Percentiles rank a stretch among this genome's conserved stretches.
phyloP scores from a whole-genome alignment of 2,888 invertebrate species.

The Andricus curvator region DNA sequence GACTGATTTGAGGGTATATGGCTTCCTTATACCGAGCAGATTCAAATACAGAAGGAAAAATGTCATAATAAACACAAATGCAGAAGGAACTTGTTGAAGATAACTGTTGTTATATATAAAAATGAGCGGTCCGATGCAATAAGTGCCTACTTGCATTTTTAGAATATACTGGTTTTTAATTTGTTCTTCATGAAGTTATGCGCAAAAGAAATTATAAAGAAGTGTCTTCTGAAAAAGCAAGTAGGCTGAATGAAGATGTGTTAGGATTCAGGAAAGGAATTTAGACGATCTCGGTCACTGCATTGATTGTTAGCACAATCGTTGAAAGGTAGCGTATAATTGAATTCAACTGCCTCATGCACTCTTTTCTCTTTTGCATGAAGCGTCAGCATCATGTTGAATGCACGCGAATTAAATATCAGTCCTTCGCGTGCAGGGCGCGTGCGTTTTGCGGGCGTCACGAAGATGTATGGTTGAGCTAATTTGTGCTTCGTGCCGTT shows the following conservation, averaged over 20 bases:
- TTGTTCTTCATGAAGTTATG: no score
- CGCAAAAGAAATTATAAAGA: no score
- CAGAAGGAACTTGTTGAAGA: background rate
- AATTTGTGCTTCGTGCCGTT: slow-evolving; percentile 74
- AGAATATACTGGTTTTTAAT: no score
- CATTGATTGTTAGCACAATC: slow-evolving; percentile 42
- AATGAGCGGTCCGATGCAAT: no score
- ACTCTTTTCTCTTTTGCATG: slow-evolving; percentile 47
- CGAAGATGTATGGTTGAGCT: slow-evolving; percentile 73
- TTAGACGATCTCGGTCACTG: slow-evolving; percentile 48
- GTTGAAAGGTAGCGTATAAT: slow-evolving; percentile 43
- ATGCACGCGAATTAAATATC: slow-evolving; percentile 73
- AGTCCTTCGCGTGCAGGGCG: slow-evolving; percentile 68
- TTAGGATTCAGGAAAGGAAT: background rate
- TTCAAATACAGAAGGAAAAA: background rate
- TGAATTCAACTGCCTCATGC: slow-evolving; percentile 19
- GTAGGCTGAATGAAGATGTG: background rate
- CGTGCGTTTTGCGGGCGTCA: slow-evolving; percentile 66
- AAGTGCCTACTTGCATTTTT: no score
- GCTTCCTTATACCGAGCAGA: slow-evolving; percentile 22
- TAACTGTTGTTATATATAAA: no score
- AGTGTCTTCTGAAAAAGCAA: no score
- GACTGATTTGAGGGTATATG: slow-evolving; percentile 47
- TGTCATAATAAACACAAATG: background rate
- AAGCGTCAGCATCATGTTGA: slow-evolving; percentile 47